Conservation (phyloP, 2,113 vertebrate genomes). For the Bucco capensis region DNA sequence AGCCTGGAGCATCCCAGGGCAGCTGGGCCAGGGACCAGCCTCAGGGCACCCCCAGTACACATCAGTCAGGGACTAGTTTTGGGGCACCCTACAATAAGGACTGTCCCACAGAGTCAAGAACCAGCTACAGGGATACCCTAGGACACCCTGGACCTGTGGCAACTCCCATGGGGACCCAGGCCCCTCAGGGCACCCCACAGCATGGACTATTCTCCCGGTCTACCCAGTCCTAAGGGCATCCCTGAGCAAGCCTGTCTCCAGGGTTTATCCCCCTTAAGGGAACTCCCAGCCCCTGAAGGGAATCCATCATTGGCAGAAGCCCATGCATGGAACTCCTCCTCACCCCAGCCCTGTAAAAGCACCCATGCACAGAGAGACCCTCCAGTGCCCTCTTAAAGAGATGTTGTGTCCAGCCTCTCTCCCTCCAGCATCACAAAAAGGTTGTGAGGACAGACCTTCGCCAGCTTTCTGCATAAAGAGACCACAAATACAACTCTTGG, state of each 20-base stretch:
- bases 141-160: background rate
- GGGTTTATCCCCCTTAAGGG: background rate
- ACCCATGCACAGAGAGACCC: background rate
- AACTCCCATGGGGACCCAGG: background rate
- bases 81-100: background rate
- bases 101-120: background rate
- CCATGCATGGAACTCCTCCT: background rate
- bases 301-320: background rate
- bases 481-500: background rate
- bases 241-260: background rate
- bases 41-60: background rate
- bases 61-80: background rate
- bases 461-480: background rate
- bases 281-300: background rate
- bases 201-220: background rate
- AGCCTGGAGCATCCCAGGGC: background rate
- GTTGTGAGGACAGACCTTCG: background rate
- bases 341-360: background rate
- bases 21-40: background rate
- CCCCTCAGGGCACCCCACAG: rapidly evolving
- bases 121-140: background rate
- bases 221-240: background rate
- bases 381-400: background rate
- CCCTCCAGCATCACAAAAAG: background rate
- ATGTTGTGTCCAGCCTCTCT: background rate